Conservation (phyloP, 2,113 vertebrate species). For the Thunnus maccoyii region DNA sequence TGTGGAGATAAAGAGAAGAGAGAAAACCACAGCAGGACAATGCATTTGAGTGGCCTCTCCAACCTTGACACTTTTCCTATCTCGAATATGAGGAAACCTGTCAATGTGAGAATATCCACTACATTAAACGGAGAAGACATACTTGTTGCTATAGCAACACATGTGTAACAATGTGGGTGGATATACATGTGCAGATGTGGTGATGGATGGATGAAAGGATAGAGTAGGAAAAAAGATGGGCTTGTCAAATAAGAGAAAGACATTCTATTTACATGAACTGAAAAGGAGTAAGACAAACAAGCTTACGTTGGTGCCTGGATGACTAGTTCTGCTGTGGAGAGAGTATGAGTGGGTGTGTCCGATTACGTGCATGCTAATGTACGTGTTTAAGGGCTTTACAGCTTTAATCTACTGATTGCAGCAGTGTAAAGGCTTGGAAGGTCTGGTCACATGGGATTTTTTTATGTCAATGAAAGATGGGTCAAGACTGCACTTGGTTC, state of each 20-base stretch:
- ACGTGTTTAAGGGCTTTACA: not conserved
- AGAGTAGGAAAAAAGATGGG: not conserved
- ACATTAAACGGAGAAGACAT: not conserved
- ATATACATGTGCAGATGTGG: not conserved
- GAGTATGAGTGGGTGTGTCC: not conserved
- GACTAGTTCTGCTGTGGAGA: not conserved
- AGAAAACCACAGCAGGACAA: not conserved
- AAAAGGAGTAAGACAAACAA: not conserved
- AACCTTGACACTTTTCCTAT: conserved; percentile 14
- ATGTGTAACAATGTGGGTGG: not conserved
- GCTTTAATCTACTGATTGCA: conserved; percentile 12
- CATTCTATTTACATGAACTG: not conserved
- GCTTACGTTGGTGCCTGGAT: not conserved
- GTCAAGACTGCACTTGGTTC: not conserved
- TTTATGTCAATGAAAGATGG: not conserved
- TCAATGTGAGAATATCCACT: not conserved
- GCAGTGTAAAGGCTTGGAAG: not conserved
- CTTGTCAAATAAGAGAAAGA: not conserved
- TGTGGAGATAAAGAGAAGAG: not conserved
- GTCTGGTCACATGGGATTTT: conserved; percentile 13
- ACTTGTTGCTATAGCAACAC: not conserved
- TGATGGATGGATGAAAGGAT: not conserved
- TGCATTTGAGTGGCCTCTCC: not conserved
- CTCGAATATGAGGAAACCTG: not conserved
- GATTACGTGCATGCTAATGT: not conserved